Conservation (phyloP, 2,797 vertebrate species). For the Hippoglossus hippoglossus region DNA sequence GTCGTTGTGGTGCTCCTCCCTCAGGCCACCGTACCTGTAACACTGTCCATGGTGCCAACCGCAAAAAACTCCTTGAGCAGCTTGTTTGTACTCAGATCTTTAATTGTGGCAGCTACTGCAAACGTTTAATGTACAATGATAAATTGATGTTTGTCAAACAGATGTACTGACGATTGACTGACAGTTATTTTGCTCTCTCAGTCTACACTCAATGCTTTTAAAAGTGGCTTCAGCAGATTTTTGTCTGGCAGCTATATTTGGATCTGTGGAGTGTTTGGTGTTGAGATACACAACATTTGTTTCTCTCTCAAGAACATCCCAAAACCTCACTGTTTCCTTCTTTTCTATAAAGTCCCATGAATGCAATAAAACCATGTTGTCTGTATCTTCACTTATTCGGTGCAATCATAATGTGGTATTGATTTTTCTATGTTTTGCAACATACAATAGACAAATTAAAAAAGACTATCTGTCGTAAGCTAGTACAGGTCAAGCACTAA, state of each 20-base stretch:
- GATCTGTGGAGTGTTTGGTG: constrained; percentile 21
- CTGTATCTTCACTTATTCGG: neutral
- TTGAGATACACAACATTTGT: neutral
- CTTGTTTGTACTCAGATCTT: constrained; percentile 38
- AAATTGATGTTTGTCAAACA: neutral
- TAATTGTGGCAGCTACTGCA: constrained; percentile 64
- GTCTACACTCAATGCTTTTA: too few relatives aligned
- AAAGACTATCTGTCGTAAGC: too few relatives aligned
- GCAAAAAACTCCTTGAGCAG: constrained; percentile 27
- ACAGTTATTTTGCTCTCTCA: neutral
- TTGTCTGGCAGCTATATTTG: constrained; percentile 55
- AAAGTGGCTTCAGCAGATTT: constrained; percentile 6
- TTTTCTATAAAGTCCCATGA: constrained; percentile 35
- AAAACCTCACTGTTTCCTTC: constrained; percentile 37
- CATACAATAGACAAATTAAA: too few relatives aligned
- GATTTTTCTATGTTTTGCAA: neutral
- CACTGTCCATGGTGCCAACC: constrained; percentile 49
- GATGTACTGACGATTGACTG: neutral
- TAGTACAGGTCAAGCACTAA: too few relatives aligned
- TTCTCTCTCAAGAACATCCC: constrained; percentile 33
- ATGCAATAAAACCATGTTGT: constrained; percentile 52
- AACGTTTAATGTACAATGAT: constrained; percentile 34
- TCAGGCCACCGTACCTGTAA: constrained; percentile 10
- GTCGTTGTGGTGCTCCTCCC: constrained; percentile 6
- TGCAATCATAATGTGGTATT: neutral